Base-by-base conservation (phyloP, 2,888 invertebrate species). In the Sphecodes monilicornis region DNA sequence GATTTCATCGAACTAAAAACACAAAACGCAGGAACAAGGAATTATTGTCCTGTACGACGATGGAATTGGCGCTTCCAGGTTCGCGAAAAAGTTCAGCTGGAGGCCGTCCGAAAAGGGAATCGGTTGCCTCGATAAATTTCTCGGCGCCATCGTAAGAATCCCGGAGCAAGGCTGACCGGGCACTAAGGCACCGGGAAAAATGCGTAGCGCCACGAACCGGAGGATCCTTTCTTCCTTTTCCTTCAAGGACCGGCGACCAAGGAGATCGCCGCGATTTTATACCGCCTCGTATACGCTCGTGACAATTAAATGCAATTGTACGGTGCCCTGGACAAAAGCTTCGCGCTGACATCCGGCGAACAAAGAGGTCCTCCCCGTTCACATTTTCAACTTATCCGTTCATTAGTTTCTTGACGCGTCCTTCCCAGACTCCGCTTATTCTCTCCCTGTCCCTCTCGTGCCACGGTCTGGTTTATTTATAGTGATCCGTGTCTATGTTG, bases 41-140 rank as follows among this genome's bases (percentile, higher is more conserved):
- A 32, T 66, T 66, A 66, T 36, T 22, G 32, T 22, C 32, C 32
- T 22, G 64, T 32, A 22, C 32, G 22, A 66, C 32, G 32, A 36
- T 4, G 64, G 13, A 22, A 18, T 18, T 66, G 32, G 22, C 64
- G 32, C 64, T 66, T 66, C 64, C 64, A 66, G 32, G 64, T 66
- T 66, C 64, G 64, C 11, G 36, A 66, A 66, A 66, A 32, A 66
- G 64, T 43, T 16, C 43, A 26, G 39, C 64, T 66, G 64, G 76
- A 50, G 76, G 76, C 26, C 66, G n/a, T 39, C 50, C 76, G 43
- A 76, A 76, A 76, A 39, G 50, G 76, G 50, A 36, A n/a, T 32
- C 64, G n/a, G 60, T 80, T 66, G 80, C 80, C 85, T 85, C 86
- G 80, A 85, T 85, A 85, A 85, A 85, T 85, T 85, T 77, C 78